Base-by-base conservation (phyloP, 2,888 invertebrate genomes). In the Scaptomyza tumidula region DNA sequence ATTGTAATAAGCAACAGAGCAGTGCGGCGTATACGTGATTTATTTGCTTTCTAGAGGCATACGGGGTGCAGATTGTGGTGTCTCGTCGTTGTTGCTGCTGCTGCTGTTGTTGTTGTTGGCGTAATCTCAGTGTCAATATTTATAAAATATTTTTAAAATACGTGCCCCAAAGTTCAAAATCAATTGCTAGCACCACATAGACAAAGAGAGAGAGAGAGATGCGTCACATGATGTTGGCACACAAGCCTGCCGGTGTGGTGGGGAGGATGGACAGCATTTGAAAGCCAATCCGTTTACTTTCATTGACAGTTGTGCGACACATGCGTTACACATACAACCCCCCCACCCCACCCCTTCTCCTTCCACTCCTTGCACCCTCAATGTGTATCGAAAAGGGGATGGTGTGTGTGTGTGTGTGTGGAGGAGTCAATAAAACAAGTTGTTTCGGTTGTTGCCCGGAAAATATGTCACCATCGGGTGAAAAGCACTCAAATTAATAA, bases 401-500 rank as follows among this genome's bases (percentile, higher is more conserved):
- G 24, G 19, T 6, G 19, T 19, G 19, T 6, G 24, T 24, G 19
- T 6, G 19, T 19, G 19, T 6, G 24, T 24, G 24, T 24, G 53
- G 68, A 43, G 10, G 74, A 80, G 78, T 85, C 85, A 88, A 83
- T 88, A 88, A 86, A 85, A 86, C 88, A 88, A 85, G 84, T 71
- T 65, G 50, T 57, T 52, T 50, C 24, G 53, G 59, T 48, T 57
- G 67, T 52, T 65, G 50, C 41, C 43, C 60, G 60, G 50, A 53
- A 70, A 78, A 83, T 80, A 63, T 80, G 86, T 88, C 84, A 83
- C 69, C 67, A 75, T 78, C 64, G 81, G 72, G 76, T 75, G 75
- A 75, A 79, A 80, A 85, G 81, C 89, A 90, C 90, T 90, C 86
- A 90, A 90, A 90, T 89, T 90, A 90, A 90, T 90, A 90, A 90